Evolutionary conservation across 2,113 vertebrate species (phyloP), one percentile per base, ranked within the genome.

Genomic region (Paradoxurus hermaphroditus): DNA sequence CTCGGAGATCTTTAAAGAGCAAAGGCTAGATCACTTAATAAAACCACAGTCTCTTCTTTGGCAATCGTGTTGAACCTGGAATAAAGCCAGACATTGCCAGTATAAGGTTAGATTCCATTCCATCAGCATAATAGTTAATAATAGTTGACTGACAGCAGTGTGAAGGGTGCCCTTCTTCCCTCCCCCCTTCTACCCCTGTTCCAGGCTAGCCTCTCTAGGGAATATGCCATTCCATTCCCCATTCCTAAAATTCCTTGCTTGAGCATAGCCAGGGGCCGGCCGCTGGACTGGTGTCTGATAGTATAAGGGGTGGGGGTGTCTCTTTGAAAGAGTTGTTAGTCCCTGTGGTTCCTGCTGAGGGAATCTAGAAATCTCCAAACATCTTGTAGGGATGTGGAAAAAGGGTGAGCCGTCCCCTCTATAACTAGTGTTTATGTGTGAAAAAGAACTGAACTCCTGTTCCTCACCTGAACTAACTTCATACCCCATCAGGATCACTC

Each of bases 211-310:
- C 97, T 98, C 97, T 98, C 95, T 92, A 98, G 95, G 97, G 97
- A 98, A 98, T 96, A 85, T 44, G 81, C 92, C 95, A 97, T 98
- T 97, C 97, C 98, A 96, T 96, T 98, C 94, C 68, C 98, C 97
- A 97, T 97, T 98, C 98, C 96, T 98, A 86, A 91, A 96, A 98
- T 98, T 98, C 98, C 94, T 98, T 77, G 53, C 86, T 63, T 68
- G 63, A 96, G 79, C 94, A 77, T 75, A 97, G 90, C 95, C 87
- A 89, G 84, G 92, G 94, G 97, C 97, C 95, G 94, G 97, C 97
- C 95, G 70, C 90, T 86, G 75, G 87, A 89, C 86, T 90, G 13
- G n/a, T 70, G 79, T 95, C 90, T 83, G 56, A 44, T 79, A 90
- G 12, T 68, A 12, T 68, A 67, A 53, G 51, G 51, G 41, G 82